phyloP scores from a whole-genome alignment of 2,113 vertebrate species.

The Naja naja region DNA sequence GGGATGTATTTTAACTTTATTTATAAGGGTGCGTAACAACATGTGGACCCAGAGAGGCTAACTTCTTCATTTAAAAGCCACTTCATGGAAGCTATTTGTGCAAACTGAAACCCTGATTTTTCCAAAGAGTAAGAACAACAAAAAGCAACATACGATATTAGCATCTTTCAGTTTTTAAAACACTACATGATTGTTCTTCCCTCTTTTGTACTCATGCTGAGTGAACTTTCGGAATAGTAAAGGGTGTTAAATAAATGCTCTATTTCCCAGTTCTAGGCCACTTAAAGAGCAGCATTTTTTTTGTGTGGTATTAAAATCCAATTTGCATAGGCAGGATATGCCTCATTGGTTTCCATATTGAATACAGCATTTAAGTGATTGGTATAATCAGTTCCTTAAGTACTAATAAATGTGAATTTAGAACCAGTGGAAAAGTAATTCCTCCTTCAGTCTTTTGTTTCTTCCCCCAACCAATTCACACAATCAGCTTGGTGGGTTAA shows the following conservation, averaged over 20 bases:
- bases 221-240: not conserved
- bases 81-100: not conserved
- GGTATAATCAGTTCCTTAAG: not conserved
- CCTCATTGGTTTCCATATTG: conserved; percentile 1
- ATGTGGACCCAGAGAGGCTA: not conserved
- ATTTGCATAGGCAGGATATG: conserved; percentile 4
- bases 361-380: not conserved
- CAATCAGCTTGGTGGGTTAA: not conserved
- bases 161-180: not conserved
- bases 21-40: not conserved
- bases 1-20: not conserved
- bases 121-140: not conserved
- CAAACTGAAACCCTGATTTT: not conserved
- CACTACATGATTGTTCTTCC: too few relatives aligned
- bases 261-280: not conserved
- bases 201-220: not conserved
- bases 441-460: not conserved
- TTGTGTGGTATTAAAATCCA: not conserved
- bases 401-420: not conserved
- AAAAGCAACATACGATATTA: not conserved
- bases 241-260: not conserved
- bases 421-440: not conserved
- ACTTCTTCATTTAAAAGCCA: not conserved
- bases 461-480: not conserved
- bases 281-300: not conserved